Evolutionary conservation across 2,888 invertebrate genomes (phyloP), one percentile per base, ranked within the genome.

Genomic region (Caenorhabditis sp.): DNA sequence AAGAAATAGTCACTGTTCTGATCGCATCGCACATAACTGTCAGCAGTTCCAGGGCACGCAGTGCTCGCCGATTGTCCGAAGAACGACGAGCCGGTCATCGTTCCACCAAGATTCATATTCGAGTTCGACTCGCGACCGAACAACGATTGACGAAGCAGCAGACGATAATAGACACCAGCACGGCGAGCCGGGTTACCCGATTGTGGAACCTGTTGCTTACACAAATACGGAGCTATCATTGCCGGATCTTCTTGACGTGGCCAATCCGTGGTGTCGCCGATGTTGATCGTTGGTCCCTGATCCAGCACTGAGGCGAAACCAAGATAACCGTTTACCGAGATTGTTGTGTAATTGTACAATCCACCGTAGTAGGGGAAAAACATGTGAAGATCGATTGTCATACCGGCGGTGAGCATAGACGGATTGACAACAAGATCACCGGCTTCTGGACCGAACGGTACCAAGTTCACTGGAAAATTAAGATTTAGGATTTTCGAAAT

Each of bases 331-430:
- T 86, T 87, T 17, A 87, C 84, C 14, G 86, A 86, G 10, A 83
- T 71, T 79, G 78, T 60, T 24, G 86, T 85, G 77, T 86, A 86
- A 78, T 86, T 86, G 80, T 86, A 86, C 54, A 84, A 78, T 58
- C 85, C 86, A 68, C 86, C 86, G 63, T 86, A 86, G 69, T 77
- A 86, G 0, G 86, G 86, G 81, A 86, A 86, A 69, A 83, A 86
- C 84, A 84, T 83, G 74, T 86, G 83, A 50, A 86, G 69, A 65
- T 86, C 84, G 58, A 86, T 85, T 43, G 86, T 86, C 75, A 81
- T 81, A 57, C 86, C 86, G 57, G 84, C 79, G 5, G 86, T 86
- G 23, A 86, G 69, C 77, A 86, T 81, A 8, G 83, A 83, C 21
- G 85, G 86, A 55, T 83, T 83, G 36, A 85, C 84, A 64, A 81